These are phyloP conservation scores for Byasa hedistus DNA, from an alignment of 2,888 invertebrate species.

Conservation along the genomic window DNA sequence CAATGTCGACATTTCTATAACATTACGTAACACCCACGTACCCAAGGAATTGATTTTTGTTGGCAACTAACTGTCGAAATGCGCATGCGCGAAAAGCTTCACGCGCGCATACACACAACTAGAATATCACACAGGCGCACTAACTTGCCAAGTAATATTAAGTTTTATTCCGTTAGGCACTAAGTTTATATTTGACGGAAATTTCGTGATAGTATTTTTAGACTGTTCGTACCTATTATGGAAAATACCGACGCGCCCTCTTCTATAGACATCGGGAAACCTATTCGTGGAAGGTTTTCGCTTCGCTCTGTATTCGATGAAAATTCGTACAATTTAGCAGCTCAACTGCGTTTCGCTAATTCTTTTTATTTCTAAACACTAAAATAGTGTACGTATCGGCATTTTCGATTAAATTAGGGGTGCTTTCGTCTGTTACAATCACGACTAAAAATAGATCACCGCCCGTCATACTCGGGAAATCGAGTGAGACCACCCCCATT, in stretches of 20 bases:
- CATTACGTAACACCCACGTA: conserved; percentile 77
- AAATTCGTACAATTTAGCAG: conserved; percentile 57
- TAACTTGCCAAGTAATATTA: conserved; percentile 36
- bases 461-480: conserved; percentile 55
- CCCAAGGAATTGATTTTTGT: conserved; percentile 75
- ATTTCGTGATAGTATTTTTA: conserved; percentile 64
- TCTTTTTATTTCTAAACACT: conserved; percentile 41
- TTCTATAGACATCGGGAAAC: conserved; percentile 73
- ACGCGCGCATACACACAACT: conserved; percentile 57
- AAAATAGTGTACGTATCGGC: conserved; percentile 43
- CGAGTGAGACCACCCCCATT: conserved; percentile 63
- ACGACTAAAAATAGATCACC: conserved; percentile 63
- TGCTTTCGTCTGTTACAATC: conserved; percentile 38
- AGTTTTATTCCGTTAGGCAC: conserved; percentile 30
- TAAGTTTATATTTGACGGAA: conserved; percentile 35
- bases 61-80: conserved; percentile 45
- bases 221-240: conserved; percentile 68
- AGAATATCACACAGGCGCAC: conserved; percentile 47
- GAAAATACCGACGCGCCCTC: conserved; percentile 71
- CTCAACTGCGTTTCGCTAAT: conserved; percentile 37
- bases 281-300: conserved; percentile 67
- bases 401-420: conserved; percentile 24
- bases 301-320: conserved; percentile 62
- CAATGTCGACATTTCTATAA: conserved; percentile 52
- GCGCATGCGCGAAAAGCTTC: conserved; percentile 66